These are phyloP conservation scores for Pollimyrus isidori DNA, from an alignment of 2,113 vertebrate genomes.

Conservation along the genomic window DNA sequence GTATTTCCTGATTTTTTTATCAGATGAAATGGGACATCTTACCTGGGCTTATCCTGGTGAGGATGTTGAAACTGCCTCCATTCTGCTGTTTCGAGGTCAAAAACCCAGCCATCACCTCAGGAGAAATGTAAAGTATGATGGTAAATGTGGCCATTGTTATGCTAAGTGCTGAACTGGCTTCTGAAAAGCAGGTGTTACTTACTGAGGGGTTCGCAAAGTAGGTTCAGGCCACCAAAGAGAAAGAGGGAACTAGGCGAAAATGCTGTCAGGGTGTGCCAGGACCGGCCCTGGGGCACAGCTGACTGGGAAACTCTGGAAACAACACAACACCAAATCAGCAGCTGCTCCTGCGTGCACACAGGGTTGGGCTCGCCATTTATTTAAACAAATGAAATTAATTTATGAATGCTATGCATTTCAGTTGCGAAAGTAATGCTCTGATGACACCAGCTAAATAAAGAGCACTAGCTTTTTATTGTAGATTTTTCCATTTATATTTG, in stretches of 20 bases:
- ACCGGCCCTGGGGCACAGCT: slow-evolving; percentile 70
- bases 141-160: background rate
- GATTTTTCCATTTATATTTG: background rate
- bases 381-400: background rate
- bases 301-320: slow-evolving; percentile 60
- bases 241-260: slow-evolving; percentile 75
- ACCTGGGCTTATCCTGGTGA: slow-evolving; percentile 81
- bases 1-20: background rate
- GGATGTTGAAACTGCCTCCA: slow-evolving; percentile 79
- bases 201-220: slow-evolving; percentile 85
- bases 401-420: background rate
- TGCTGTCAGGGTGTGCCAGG: slow-evolving; percentile 84
- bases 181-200: slow-evolving; percentile 38
- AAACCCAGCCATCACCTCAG: slow-evolving; percentile 80
- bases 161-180: background rate
- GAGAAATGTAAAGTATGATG: background rate
- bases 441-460: background rate
- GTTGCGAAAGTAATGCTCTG: background rate
- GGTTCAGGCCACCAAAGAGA: slow-evolving; percentile 83
- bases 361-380: background rate
- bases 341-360: background rate
- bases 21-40: slow-evolving; percentile 17
- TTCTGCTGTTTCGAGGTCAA: slow-evolving; percentile 66
- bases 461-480: background rate
- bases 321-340: background rate